Base-by-base conservation (phyloP, 2,888 invertebrate genomes). In the Clostera curtula region DNA sequence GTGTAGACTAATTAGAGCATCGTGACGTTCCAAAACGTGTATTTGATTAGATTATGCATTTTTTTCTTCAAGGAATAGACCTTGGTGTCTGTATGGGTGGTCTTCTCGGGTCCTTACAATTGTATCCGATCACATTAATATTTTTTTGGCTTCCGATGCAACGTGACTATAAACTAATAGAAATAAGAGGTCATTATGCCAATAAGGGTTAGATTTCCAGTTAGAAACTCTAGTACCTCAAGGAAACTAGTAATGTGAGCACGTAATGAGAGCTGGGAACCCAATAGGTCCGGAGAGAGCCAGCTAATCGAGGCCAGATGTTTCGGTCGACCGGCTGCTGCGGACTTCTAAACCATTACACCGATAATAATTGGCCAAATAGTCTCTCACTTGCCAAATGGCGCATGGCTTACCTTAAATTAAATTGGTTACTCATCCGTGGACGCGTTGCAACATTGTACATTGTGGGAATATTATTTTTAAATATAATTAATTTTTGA, bases 281-380 rank as follows among this genome's bases (percentile, higher is more conserved):
- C 61, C 65, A 67, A 65, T 66, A 69, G 65, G 58, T 56, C 52
- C 56, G 49, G 54, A 47, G 59, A 54, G 56, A 43, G 39, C 36
- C 44, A 40, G 52, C 67, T 71, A 68, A 71, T 72, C 58, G 62
- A 53, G 61, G 58, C 68, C 79, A 79, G 66, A 65, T 79, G 77
- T 49, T 45, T 51, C 56, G 65, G 40, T 31, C 36, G 45, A 17
- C 25, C 41, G 42, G 43, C 47, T 49, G 45, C 46, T 48, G 69
- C 75, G 80, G 80, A 68, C 75, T 83, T 82, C 77, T 82, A 75
- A 79, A 39, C 60, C 82, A 76, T 56, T 83, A 70, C 75, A 75
- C 80, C 66, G 70, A 73, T 73, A 67, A 75, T 68, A 61, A 65
- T 67, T 72, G 61, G 49, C 61, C 60, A 67, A 65, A 65, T 53